Evolutionary conservation across 2,797 vertebrate species (phyloP), one percentile per base, ranked within the genome.

Genomic region (Alca torda): DNA sequence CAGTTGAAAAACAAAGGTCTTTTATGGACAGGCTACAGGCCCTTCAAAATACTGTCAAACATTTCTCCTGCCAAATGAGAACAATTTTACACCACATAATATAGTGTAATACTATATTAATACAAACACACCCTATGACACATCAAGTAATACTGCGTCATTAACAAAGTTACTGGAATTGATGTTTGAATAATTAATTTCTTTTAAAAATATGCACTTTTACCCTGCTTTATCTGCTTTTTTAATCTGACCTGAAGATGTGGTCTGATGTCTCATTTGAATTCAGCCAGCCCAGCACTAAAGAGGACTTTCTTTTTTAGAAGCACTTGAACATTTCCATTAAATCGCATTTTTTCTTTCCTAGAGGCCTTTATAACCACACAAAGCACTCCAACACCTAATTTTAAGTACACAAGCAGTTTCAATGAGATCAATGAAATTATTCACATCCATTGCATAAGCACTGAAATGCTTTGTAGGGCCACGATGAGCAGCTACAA

Each of bases 121-220:
- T 45, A 37, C n/a, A 37, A 60, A 89, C 94, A 95, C 94, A 31
- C 96, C 93, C 95, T 88, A n/a, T 97, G 96, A 97, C 1, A 11
- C 92, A 95, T 60, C 60, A 10, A 88, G 72, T 10, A 78, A 51
- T 46, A 31, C 46, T 68, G 67, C 9, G 8, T 93, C 94, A 90
- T 54, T 60, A 24, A 69, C 35, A 63, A 41, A 81, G 76, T 70
- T 93, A 87, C 84, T 84, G 92, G 83, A 95, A 94, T 53, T 0
- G 0, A 61, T 19, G 51, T 21, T 85, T 77, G 50, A n/a, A 70
- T 57, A 88, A 51, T 41, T n/a, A 2, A 48, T 68, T 78, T 80
- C 3, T 64, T 87, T 50, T 37, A 11, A 46, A 91, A 90, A n/a
- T 43, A 23, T 4, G 13, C 5, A 60, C 53, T 74, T 87, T 92